Conservation (phyloP, 2,797 vertebrate genomes). For the Gadopsis bispinosus region DNA sequence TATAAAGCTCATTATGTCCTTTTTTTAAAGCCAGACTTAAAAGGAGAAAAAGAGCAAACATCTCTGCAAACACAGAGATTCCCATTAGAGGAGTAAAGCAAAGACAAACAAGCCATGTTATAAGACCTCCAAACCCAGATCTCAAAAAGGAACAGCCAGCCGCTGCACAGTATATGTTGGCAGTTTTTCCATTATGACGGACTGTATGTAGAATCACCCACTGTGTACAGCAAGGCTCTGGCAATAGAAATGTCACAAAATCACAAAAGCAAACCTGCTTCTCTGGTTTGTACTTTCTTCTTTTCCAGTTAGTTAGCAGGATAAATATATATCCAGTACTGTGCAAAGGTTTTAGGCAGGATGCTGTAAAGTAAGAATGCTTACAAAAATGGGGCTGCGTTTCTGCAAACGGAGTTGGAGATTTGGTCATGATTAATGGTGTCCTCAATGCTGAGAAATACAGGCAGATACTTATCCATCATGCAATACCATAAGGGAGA, state of each 20-base stretch:
- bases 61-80: neutral
- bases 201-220: conserved; percentile 8
- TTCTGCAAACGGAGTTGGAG: too few species aligned
- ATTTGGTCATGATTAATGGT: too few species aligned
- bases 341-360: too few species aligned
- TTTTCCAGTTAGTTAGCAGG: too few species aligned
- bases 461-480: too few species aligned
- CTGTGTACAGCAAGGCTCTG: neutral
- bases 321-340: too few species aligned
- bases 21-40: conserved; percentile 24
- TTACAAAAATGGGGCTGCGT: too few species aligned
- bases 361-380: too few species aligned
- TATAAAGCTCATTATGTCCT: conserved; percentile 1
- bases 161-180: neutral
- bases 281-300: neutral
- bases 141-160: conserved; percentile 8
- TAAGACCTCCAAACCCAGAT: conserved; percentile 2
- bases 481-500: too few species aligned
- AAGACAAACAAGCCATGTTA: conserved; percentile 8
- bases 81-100: conserved; percentile 27
- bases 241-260: conserved; percentile 28
- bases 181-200: conserved; percentile 23
- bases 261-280: conserved; percentile 21
- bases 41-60: conserved; percentile 1
- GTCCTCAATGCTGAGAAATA: too few species aligned